A percentile compares a stretch with the other conserved stretches of the same genome.
Conservation (phyloP, 1,140 invertebrate genomes). For the Ceratitis capitata region DNA sequence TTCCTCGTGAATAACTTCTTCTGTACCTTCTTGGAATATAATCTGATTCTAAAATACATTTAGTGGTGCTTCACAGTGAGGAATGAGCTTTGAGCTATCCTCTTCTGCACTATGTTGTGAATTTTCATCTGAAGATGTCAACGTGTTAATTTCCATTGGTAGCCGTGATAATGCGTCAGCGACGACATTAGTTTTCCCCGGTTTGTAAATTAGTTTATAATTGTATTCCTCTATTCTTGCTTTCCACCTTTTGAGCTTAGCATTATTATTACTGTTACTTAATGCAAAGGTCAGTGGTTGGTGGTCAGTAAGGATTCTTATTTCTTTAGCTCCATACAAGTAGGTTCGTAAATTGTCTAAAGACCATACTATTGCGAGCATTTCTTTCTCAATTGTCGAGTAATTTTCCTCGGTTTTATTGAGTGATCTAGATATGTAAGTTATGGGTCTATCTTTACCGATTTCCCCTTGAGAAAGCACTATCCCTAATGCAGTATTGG, state of each 20-base stretch:
- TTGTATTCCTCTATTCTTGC: conserved; percentile 39
- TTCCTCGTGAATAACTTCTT: not conserved
- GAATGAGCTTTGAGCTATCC: no score
- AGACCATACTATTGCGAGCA: conserved; percentile 56
- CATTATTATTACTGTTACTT: conserved; percentile 56
- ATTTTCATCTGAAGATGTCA: no score
- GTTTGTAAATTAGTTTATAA: conserved; percentile 38
- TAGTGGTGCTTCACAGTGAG: no score
- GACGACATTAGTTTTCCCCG: not conserved
- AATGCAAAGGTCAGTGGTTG: conserved; percentile 62
- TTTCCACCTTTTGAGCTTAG: conserved; percentile 45
- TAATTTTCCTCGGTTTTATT: conserved; percentile 52
- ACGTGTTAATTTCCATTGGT: conserved; percentile 41
- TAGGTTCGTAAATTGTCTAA: conserved; percentile 59
- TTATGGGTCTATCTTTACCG: conserved; percentile 55
- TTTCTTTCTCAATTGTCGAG: conserved; percentile 50
- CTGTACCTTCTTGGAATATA: not conserved
- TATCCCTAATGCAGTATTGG: conserved; percentile 49
- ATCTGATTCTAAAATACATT: no score
- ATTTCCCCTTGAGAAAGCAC: conserved; percentile 55
- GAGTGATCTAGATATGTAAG: conserved; percentile 53
- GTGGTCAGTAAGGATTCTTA: no score
- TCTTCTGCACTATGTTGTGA: no score
- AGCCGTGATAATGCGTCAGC: conserved; percentile 11
- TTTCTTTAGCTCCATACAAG: conserved; percentile 47